Base-by-base conservation (phyloP, 2,113 vertebrate species). In the Erythrocebus patas region DNA sequence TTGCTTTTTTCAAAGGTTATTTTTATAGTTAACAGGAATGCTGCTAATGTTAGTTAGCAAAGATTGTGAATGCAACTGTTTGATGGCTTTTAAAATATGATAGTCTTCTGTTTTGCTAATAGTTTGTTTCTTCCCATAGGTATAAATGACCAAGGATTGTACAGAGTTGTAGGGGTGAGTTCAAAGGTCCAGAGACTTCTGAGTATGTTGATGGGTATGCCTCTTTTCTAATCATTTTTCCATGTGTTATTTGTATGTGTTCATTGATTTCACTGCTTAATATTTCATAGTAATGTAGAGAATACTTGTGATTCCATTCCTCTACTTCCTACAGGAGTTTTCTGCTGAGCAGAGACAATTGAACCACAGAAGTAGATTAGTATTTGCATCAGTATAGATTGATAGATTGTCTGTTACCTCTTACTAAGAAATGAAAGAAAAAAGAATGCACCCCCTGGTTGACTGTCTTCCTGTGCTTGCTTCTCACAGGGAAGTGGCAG, bases 141-240 rank as follows among this genome's bases (percentile, higher is more conserved):
- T 98, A 99, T 99, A 98, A 99, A 99, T 98, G 99, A 99, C 98
- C 99, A 99, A 99, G 99, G 99, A 98, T 88, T 99, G 96, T 99
- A 99, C 99, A 99, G 99, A 99, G 99, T 99, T 98, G 99, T 99
- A 90, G 99, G 99, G 84, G 99, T 99, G 98, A 99, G 99, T 99
- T 99, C 99, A 98, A 99, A 99, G 99, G 99, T 99, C 97, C 99
- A 99, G 99, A 99, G 99, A 99, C 99, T 99, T 96, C 99, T 99
- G 96, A 99, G 97, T 99, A 99, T 99, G 98, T 99, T 99, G 98
- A 99, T 99, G 98, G 99, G 99, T 99, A 99, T 99, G 99, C 98
- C 93, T 99, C 97, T 98, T 99, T 99, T 99, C 98, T 98, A 97
- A 98, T 98, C 27, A 98, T 95, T 98, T 98, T 98, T 97, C 86